phyloP scores from a whole-genome alignment of 2,797 vertebrate genomes.

The Chrosomus eos region DNA sequence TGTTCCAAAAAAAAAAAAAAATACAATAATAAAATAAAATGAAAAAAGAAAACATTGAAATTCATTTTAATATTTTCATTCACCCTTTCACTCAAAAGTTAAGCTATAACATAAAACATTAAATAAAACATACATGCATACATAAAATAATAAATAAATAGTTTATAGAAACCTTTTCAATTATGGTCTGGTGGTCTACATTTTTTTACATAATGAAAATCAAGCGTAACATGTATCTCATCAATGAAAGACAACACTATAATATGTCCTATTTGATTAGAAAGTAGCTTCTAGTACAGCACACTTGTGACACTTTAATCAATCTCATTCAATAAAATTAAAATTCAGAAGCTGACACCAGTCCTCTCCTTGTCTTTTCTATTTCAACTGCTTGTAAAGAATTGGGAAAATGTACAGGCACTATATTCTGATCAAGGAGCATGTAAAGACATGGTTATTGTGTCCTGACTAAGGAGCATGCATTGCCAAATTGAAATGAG shows the following conservation, averaged over 20 bases:
- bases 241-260: background rate
- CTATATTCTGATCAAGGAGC: background rate
- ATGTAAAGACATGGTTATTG: background rate
- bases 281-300: background rate
- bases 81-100: too few relatives aligned
- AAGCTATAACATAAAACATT: background rate
- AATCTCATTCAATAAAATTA: background rate
- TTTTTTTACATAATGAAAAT: too few relatives aligned
- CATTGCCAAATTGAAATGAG: constrained; percentile 3
- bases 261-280: background rate
- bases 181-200: too few relatives aligned
- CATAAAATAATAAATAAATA: too few relatives aligned
- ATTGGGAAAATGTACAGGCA: background rate
- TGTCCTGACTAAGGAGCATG: background rate
- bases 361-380: background rate
- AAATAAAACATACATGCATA: background rate
- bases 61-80: too few relatives aligned
- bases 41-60: too few relatives aligned
- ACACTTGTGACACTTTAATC: background rate
- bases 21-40: too few relatives aligned
- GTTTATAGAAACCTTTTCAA: background rate
- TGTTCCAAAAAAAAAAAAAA: too few relatives aligned
- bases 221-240: background rate
- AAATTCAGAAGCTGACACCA: background rate
- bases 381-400: background rate